Base-by-base conservation (phyloP, 2,888 invertebrate species). In the Caradrina kadenii region DNA sequence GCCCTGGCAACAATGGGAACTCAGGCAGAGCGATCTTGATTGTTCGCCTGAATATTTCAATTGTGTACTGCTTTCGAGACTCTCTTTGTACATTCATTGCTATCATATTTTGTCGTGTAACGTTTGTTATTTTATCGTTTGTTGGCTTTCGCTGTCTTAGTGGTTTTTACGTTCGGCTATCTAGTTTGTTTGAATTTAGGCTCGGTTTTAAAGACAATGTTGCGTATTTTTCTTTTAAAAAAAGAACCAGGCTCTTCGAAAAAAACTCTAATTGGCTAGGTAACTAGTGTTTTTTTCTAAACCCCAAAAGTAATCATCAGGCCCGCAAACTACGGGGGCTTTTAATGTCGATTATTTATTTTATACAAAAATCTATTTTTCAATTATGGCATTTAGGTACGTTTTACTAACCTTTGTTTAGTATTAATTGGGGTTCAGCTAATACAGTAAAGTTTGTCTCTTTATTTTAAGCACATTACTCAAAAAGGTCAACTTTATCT, bases 31-130 rank as follows among this genome's bases (percentile, higher is more conserved):
- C 88, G 84, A 89, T 89, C 89, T 89, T 89, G 90, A 91, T 90
- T 90, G 90, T 90, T 88, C 86, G 82, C 73, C 83, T 85, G 87
- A 87, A 89, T 87, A 89, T 91, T 91, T 89, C 90, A 90, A 90
- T 89, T 87, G 91, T 87, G 82, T 82, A 86, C 85, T 84, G 85
- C 87, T 87, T 89, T 88, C 86, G 83, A 86, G 81, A 76, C 78
- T 83, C 68, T 85, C 84, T 85, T 82, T 84, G 80, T 83, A 87
- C 80, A 84, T 82, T 85, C 83, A 83, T 83, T 81, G 85, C 80
- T 82, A 82, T 86, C 82, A 83, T 87, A 87, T 86, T 87, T 83
- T 79, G 86, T 81, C 75, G 83, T 76, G 79, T 83, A 83, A 79
- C 79, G 76, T 85, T 87, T 85, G 69, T 83, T 86, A 84, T 80